Evolutionary conservation across 2,113 vertebrate species (phyloP), one percentile per base, ranked within the genome.

Genomic region (Globicephala melas): DNA sequence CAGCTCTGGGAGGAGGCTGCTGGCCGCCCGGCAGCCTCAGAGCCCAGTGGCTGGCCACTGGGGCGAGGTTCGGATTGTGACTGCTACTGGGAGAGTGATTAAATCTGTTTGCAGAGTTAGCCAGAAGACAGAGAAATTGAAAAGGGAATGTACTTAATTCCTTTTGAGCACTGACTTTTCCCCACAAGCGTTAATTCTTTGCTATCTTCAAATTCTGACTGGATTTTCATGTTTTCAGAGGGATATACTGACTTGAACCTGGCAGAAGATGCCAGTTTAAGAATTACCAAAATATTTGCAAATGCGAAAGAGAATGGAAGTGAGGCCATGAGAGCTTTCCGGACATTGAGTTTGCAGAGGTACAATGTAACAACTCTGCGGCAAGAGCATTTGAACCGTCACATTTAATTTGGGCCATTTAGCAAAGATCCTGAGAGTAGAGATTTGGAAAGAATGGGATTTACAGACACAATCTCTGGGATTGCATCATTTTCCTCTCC

Each of bases 401-500:
- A 74, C 91, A 53, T 77, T 98, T 98, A 98, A 97, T 98, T 13
- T 97, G 96, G 92, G 93, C 94, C 96, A 12, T 47, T 97, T 67
- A 97, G 95, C 96, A 96, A 96, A 98, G 97, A 94, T 67, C 67
- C 53, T 87, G 71, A 50, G 87, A 94, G 28, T 55, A 70, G 91
- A 71, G 62, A 77, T 70, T 81, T 71, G 14, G 33, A 76, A 65
- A 58, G 70, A 89, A 58, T 81, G 26, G 18, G 28, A 92, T 20
- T 94, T 83, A 92, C 33, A n/a, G 0, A 0, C 87, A 91, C 98
- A 79, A 6, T 77, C 44, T 2, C 82, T 73, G 65, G n/a, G 38
- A 84, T 86, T 87, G 88, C 94, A 36, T 96, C 94, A 20, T 47
- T 97, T 98, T 96, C 95, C 93, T 97, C 95, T 85, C 92, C 97